Evolutionary conservation across 2,888 invertebrate species (phyloP).

Genomic region (Diplolepis rosae): DNA sequence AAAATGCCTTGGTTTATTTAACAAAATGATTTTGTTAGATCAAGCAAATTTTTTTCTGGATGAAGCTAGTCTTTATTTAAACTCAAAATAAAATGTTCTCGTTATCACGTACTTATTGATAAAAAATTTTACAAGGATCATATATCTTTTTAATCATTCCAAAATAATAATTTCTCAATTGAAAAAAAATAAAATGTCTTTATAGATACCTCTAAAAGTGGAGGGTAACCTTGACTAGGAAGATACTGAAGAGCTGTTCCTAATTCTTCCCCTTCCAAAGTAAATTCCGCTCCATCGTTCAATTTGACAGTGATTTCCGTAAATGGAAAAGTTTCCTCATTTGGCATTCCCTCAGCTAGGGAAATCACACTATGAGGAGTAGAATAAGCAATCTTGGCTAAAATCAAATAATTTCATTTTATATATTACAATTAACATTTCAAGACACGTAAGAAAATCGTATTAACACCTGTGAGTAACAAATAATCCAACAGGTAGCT

Average conservation of each 20-base stretch:
- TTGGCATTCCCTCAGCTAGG: constrained; percentile 84
- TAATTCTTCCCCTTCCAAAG: constrained; percentile 78
- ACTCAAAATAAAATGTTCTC: too few species aligned
- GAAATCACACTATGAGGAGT: constrained; percentile 76
- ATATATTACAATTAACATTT: constrained; percentile 5
- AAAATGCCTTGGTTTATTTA: too few species aligned
- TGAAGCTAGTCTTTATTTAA: too few species aligned
- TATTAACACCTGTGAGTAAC: too few species aligned
- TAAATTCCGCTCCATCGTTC: constrained; percentile 76
- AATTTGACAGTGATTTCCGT: constrained; percentile 78
- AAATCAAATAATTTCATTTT: constrained; percentile 40
- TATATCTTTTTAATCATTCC: too few species aligned
- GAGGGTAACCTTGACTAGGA: constrained; percentile 81
- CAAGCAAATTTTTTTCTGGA: too few species aligned
- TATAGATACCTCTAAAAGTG: constrained; percentile 63
- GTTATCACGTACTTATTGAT: too few species aligned
- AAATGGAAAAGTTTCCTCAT: constrained; percentile 83
- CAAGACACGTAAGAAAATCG: neutral
- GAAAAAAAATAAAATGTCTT: neutral
- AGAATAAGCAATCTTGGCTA: constrained; percentile 76
- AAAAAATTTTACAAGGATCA: too few species aligned
- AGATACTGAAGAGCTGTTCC: constrained; percentile 84
- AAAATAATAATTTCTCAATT: too few species aligned
- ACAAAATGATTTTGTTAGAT: too few species aligned
- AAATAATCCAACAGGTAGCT: too few species aligned